Evolutionary conservation across 1,140 invertebrate species (phyloP), one percentile per base, ranked within the genome.

Genomic region (Whitmania pigra): DNA sequence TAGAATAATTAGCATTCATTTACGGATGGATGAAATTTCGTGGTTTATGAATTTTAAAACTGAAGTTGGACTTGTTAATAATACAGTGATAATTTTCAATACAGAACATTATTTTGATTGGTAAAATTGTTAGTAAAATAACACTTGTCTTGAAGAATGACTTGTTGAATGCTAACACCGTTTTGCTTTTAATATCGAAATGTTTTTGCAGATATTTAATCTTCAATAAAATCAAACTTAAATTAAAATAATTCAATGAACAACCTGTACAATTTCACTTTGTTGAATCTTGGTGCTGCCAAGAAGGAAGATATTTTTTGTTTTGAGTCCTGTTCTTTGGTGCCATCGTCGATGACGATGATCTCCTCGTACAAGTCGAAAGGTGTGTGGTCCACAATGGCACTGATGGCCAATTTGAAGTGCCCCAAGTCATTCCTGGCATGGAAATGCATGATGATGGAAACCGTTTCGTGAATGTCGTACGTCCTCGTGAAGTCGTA

Each of bases 321-420:
- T 17, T 53, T 25, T 5, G 31, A 29, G 13, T 66, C 31, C 2
- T 63, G 53, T n/a, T 67, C 53, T n/a, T 67, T 36, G 43, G 53
- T 74, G 31, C 73, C 73, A 63, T 74, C 73, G 29, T 74, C 73
- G 15, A 74, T 36, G 53, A 74, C n/a, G n/a, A 74, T 67, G 70
- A 74, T 67, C 36, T 74, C 73, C 27, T 72, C 31, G 60, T 68
- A 74, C 9, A 72, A 57, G n/a, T 74, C 53, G 29, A 49, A 36
- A 9, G 73, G 73, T 2, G 73, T 74, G 71, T 72, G 71, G 5
- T 69, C 68, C 20, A 74, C 53, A 49, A 74, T 69, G 22, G 70
- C 31, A 53, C 71, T 53, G 25, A 74, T 43, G n/a, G 73, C 60
- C 49, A 74, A 57, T 63, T 74, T 74, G 29, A 67, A 31, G 54